These are phyloP conservation scores for Chironex yamaguchii DNA, from an alignment of 30 jellyfish, hydroid and myxozoan species.

Conservation along the genomic window DNA sequence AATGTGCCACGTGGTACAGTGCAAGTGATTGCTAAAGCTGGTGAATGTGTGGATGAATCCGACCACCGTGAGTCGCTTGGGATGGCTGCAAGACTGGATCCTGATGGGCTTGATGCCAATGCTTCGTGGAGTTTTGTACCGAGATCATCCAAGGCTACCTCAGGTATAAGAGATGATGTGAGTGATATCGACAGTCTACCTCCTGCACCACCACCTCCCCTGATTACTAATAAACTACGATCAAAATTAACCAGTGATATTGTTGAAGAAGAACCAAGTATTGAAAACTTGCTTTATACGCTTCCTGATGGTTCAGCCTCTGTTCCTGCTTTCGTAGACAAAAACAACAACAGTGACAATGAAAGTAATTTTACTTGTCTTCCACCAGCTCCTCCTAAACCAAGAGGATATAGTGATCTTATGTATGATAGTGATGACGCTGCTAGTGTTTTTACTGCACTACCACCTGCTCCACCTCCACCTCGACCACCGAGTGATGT, in stretches of 20 bases:
- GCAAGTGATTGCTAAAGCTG: slow-evolving; percentile 78
- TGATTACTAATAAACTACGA: neutral
- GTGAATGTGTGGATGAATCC: neutral
- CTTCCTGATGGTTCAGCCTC: slow-evolving; percentile 36
- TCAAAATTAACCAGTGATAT: neutral
- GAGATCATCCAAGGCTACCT: neutral
- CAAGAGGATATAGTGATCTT: neutral
- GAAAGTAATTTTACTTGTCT: slow-evolving; percentile 89
- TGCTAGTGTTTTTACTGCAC: neutral
- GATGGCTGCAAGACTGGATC: neutral
- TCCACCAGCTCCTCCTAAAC: slow-evolving; percentile 98
- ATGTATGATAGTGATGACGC: neutral
- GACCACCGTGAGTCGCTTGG: neutral
- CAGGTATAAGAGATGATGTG: slow-evolving; percentile 43
- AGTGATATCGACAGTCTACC: slow-evolving; percentile 93
- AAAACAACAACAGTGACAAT: slow-evolving; percentile 68
- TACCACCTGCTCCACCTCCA: neutral
- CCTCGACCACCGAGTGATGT: neutral
- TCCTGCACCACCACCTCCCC: slow-evolving; percentile 94
- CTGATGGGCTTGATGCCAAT: neutral
- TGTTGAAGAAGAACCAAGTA: neutral
- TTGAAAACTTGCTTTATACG: neutral
- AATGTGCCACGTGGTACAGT: slow-evolving; percentile 91
- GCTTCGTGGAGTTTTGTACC: neutral
- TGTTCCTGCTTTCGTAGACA: slow-evolving; percentile 1